Evolutionary conservation across 2,888 invertebrate genomes (phyloP).

Genomic region (Cryptocephalus primarius): DNA sequence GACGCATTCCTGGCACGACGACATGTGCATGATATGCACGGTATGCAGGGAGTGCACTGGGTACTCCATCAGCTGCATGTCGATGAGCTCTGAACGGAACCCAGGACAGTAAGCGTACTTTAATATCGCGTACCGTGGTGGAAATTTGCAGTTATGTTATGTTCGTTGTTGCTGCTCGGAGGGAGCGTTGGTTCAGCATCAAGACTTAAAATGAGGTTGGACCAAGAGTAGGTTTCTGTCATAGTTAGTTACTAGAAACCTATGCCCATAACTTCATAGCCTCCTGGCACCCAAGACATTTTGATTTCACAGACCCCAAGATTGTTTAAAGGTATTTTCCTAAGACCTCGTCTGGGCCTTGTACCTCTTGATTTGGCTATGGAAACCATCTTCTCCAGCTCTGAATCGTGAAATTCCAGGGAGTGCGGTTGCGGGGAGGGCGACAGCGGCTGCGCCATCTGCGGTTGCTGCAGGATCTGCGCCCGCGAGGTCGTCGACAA

Average conservation of each 20-base stretch:
- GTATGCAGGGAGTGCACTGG: conserved; percentile 91
- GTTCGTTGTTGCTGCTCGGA: background rate
- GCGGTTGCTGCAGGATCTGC: conserved; percentile 86
- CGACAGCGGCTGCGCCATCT: conserved; percentile 85
- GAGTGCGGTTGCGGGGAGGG: conserved; percentile 94
- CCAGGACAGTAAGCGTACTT: conserved; percentile 67
- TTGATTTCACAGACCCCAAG: too few relatives aligned
- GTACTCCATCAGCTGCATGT: conserved; percentile 72
- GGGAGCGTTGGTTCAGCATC: too few relatives aligned
- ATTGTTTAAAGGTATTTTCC: too few relatives aligned
- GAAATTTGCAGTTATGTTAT: background rate
- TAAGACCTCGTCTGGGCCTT: too few relatives aligned
- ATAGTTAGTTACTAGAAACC: too few relatives aligned
- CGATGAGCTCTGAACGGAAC: conserved; percentile 62
- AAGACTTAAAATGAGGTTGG: too few relatives aligned
- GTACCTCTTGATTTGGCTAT: too few relatives aligned
- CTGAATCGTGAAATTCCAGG: conserved; percentile 38
- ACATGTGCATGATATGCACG: conserved; percentile 81
- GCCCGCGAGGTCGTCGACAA: conserved; percentile 57
- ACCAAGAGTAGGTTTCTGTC: too few relatives aligned
- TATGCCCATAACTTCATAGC: too few relatives aligned
- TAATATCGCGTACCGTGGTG: too few relatives aligned
- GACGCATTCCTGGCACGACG: conserved; percentile 69
- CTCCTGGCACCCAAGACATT: too few relatives aligned
- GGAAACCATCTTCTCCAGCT: too few relatives aligned